phyloP scores from a whole-genome alignment of 2,797 vertebrate species.

The Artibeus jamaicensis region DNA sequence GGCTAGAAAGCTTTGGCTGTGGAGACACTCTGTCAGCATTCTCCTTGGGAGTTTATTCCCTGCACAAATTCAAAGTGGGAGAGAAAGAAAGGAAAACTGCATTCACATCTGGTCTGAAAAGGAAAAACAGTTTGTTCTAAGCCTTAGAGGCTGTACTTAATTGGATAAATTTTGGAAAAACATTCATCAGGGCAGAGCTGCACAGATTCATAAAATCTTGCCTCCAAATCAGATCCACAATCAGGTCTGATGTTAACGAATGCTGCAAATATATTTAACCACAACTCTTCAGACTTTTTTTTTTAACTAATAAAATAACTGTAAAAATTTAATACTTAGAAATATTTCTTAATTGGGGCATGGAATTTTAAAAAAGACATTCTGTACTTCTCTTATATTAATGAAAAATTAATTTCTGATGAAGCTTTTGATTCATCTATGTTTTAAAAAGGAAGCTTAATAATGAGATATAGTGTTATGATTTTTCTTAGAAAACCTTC shows the following conservation, averaged over 20 bases:
- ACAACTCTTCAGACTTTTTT: not conserved
- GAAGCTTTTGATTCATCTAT: not conserved
- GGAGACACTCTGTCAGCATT: not conserved
- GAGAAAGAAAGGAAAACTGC: slow-evolving; percentile 39
- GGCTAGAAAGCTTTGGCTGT: slow-evolving; percentile 36
- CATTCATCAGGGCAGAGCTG: slow-evolving; percentile 29
- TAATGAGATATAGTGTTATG: not conserved
- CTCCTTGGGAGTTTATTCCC: not conserved
- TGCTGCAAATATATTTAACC: slow-evolving; percentile 38
- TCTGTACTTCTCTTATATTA: slow-evolving; percentile 25
- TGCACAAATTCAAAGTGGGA: not conserved
- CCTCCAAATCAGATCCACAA: not conserved
- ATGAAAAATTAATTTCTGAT: not conserved
- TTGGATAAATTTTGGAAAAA: slow-evolving; percentile 21
- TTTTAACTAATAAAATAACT: not conserved
- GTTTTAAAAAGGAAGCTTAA: slow-evolving; percentile 21
- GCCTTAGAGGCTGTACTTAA: slow-evolving; percentile 15
- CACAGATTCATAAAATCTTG: slow-evolving; percentile 6
- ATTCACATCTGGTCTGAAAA: not conserved
- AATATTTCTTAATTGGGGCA: slow-evolving; percentile 1
- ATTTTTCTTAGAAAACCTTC: slow-evolving; percentile 17
- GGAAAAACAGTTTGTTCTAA: slow-evolving; percentile 14
- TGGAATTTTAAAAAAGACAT: slow-evolving; percentile 24
- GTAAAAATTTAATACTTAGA: not conserved
- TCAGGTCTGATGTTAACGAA: slow-evolving; percentile 15